These are phyloP conservation scores for Platyscelio sp. DNA, from an alignment of 2,888 invertebrate species.

Conservation along the genomic window DNA sequence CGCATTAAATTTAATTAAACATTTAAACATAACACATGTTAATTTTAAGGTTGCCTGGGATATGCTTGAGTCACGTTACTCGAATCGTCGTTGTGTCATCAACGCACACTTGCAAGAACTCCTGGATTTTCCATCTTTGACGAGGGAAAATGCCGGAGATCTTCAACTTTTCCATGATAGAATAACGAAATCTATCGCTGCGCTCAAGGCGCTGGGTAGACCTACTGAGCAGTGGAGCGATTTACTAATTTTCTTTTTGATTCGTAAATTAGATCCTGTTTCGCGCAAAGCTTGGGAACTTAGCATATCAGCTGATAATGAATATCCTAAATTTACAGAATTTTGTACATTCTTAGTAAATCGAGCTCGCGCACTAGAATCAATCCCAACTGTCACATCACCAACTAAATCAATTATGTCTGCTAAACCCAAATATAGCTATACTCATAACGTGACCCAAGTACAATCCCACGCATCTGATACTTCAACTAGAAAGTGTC, in stretches of 20 bases:
- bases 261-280: not conserved
- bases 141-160: constrained; percentile 19
- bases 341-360: not conserved
- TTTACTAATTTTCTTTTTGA: constrained; percentile 40
- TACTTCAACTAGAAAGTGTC: constrained; percentile 10
- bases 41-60: constrained; percentile 55
- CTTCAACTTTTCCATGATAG: constrained; percentile 53
- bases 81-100: constrained; percentile 45
- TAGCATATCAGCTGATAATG: not conserved
- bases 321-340: not conserved
- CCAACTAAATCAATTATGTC: too few species aligned
- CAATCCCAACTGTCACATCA: not conserved
- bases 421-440: too few species aligned
- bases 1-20: constrained; percentile 21
- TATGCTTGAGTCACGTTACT: constrained; percentile 42
- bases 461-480: not conserved
- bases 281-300: too few species aligned
- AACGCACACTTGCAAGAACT: constrained; percentile 37
- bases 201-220: constrained; percentile 39
- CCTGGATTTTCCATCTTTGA: constrained; percentile 25
- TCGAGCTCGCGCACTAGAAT: not conserved
- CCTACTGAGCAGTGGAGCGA: constrained; percentile 56
- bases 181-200: constrained; percentile 11
- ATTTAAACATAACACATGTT: constrained; percentile 26
- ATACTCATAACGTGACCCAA: too few species aligned